Conservation (phyloP, 2,888 invertebrate genomes). For the Mythimna albipuncta region DNA sequence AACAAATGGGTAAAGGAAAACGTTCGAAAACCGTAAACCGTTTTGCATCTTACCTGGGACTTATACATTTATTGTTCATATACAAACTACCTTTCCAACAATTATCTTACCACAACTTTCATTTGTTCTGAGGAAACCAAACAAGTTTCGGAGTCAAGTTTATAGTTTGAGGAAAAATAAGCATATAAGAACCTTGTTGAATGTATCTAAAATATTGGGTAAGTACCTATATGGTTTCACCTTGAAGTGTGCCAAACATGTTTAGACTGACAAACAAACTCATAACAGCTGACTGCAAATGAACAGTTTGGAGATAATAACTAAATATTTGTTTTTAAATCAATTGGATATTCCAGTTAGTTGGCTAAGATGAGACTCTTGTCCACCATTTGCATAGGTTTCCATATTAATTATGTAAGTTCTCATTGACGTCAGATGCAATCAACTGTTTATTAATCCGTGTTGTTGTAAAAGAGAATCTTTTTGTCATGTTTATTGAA, state of each 20-base stretch:
- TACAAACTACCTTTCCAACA: background rate
- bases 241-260: constrained; percentile 32
- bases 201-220: background rate
- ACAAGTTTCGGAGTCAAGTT: constrained; percentile 1
- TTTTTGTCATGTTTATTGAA: background rate
- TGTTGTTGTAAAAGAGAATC: background rate
- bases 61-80: too few relatives aligned
- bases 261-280: constrained; percentile 22
- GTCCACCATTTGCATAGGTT: constrained; percentile 13
- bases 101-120: background rate
- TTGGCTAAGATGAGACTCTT: constrained; percentile 9
- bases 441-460: constrained; percentile 5
- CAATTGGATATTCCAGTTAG: constrained; percentile 18
- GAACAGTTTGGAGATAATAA: background rate
- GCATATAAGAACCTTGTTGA: background rate
- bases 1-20: too few relatives aligned
- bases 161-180: background rate
- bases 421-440: constrained; percentile 36
- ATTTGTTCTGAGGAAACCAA: constrained; percentile 2
- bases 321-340: background rate
- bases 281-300: constrained; percentile 21
- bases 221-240: constrained; percentile 9
- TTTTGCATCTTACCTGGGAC: too few relatives aligned
- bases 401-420: constrained; percentile 34
- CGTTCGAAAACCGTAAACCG: too few relatives aligned